Evolutionary conservation across 2,113 vertebrate species (phyloP), one percentile per base, ranked within the genome.

Genomic region (Xyrauchen texanus): DNA sequence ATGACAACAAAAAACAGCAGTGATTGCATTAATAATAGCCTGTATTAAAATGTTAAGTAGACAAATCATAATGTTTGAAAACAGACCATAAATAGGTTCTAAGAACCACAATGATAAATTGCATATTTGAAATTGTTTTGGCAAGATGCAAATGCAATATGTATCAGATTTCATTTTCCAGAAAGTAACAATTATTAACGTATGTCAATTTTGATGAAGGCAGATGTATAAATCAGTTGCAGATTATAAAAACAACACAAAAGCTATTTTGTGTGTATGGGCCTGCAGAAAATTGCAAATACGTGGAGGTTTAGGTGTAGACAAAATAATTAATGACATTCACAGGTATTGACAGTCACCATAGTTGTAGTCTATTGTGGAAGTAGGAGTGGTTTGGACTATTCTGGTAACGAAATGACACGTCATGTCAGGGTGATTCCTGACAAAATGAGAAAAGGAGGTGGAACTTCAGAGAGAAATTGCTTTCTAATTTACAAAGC

Each of bases 351-450:
- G n/a, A 21, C 42, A 60, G 70, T 58, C 42, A n/a, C n/a, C 21
- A 34, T 34, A 34, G 21, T 45, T 73, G 47, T 47, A 73, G 44
- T 73, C 70, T 61, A 16, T 74, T 74, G 58, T 62, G 11, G 58
- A 49, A 10, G 46, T 8, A 47, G 71, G 71, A 74, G 58, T 61
- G 71, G 68, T 49, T 61, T 2, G 21, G 21, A 34, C 21, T 34
- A 34, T 62, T 51, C 21, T 42, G 4, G 10, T 4, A 62, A 47
- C 16, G 47, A 10, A 51, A 21, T 51, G 44, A 5, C 11, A 47
- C 2, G n/a, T 61, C 34, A 58, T 10, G n/a, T 73, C 9, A 47
- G 42, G 70, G 21, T 34, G 21, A 34, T 34, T 34, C 21, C 21
- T 34, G 21, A 34, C 1, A 34, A 34, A 34, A 34, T 34, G 21